Conservation (phyloP, 2,797 vertebrate genomes). For the Peromyscus melanophrys region DNA sequence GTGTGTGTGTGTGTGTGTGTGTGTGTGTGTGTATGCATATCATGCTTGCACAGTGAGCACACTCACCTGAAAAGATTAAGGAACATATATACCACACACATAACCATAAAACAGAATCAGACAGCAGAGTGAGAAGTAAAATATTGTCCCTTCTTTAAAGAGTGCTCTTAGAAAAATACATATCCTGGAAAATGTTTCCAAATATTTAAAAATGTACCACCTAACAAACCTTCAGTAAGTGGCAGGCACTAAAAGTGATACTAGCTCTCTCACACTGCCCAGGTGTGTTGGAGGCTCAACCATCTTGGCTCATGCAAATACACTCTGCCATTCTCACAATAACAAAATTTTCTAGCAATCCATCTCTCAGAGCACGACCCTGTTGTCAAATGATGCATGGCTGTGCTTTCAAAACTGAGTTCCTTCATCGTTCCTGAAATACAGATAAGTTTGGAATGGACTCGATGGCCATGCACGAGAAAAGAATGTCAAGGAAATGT, state of each 20-base stretch:
- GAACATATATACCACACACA: background rate
- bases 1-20: too few species aligned
- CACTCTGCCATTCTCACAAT: too few species aligned
- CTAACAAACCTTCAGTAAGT: background rate
- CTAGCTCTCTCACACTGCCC: accelerated
- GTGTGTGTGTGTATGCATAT: accelerated
- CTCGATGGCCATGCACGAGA: background rate
- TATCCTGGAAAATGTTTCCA: background rate
- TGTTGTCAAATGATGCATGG: background rate
- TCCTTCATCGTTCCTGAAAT: background rate
- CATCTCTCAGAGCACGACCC: background rate
- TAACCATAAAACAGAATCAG: background rate
- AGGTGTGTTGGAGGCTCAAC: background rate
- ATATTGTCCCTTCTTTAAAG: background rate
- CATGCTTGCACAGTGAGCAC: background rate
- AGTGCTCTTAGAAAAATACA: background rate
- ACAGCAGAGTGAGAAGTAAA: background rate
- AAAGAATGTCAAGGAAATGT: background rate
- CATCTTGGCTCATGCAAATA: too few species aligned
- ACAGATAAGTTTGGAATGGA: background rate
- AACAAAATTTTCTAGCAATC: background rate
- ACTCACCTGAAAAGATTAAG: background rate
- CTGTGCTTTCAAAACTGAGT: background rate
- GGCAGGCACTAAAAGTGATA: accelerated
- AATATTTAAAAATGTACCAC: background rate